Evolutionary conservation across 2,113 vertebrate species (phyloP).

Genomic region (Perca schrenkii): DNA sequence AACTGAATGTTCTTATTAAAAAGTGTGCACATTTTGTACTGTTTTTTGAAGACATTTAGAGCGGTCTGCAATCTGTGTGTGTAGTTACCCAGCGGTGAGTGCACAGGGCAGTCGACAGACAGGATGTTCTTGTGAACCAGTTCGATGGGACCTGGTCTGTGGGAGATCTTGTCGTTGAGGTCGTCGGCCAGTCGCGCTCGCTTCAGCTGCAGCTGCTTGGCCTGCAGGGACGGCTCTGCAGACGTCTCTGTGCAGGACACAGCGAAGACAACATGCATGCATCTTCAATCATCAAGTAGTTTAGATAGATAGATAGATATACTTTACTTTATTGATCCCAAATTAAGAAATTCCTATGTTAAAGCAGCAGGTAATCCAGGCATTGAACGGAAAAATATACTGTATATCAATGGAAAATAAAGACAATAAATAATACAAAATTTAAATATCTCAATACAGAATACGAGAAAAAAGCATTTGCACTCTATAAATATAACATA

Average conservation of each 20-base stretch:
- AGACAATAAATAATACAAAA: no score
- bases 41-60: not conserved
- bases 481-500: no score
- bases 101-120: constrained; percentile 89
- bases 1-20: not conserved
- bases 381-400: no score
- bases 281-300: not conserved
- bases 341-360: no score
- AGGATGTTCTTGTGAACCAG: constrained; percentile 98
- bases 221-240: constrained; percentile 97
- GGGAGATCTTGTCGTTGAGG: constrained; percentile 97
- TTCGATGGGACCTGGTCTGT: constrained; percentile 96
- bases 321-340: no score
- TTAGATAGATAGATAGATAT: no score
- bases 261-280: not conserved
- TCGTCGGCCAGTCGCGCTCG: constrained; percentile 95
- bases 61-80: not conserved
- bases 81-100: constrained; percentile 74
- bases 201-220: constrained; percentile 97
- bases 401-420: no score
- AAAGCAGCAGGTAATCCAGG: no score
- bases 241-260: constrained; percentile 89
- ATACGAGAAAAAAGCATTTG: no score
- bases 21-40: not conserved
- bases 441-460: no score